Conservation (phyloP, 2,888 invertebrate genomes). For the Drosophila tripunctata region DNA sequence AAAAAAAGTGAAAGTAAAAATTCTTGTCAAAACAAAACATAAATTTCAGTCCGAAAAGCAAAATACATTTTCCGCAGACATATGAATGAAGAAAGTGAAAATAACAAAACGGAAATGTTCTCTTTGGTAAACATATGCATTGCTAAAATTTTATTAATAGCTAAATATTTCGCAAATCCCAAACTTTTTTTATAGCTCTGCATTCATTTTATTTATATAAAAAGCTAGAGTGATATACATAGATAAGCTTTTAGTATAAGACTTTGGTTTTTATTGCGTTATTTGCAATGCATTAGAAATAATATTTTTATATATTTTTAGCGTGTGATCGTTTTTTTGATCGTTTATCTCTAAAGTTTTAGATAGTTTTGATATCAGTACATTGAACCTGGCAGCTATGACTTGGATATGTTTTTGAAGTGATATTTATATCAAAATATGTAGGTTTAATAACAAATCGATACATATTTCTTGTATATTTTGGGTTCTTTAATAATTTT, state of each 20-base stretch:
- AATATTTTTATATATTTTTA: conserved; percentile 9
- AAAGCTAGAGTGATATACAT: conserved; percentile 23
- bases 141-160: conserved; percentile 41
- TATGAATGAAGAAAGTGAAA: conserved; percentile 16
- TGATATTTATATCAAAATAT: too few relatives aligned
- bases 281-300: conserved; percentile 6
- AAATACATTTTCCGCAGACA: not conserved
- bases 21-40: conserved; percentile 41
- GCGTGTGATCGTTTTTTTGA: not conserved
- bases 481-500: too few relatives aligned
- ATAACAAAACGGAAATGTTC: conserved; percentile 57
- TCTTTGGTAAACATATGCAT: conserved; percentile 34
- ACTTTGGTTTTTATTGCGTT: conserved; percentile 11
- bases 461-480: too few relatives aligned
- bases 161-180: conserved; percentile 23
- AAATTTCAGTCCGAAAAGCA: conserved; percentile 18
- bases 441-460: too few relatives aligned
- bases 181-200: conserved; percentile 10
- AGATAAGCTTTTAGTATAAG: conserved; percentile 1
- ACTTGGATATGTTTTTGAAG: too few relatives aligned
- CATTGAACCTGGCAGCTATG: conserved; percentile 36
- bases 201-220: conserved; percentile 48
- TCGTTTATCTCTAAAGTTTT: not conserved
- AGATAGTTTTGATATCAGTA: conserved; percentile 10
- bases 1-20: not conserved